Evolutionary conservation across 2,797 vertebrate species (phyloP).

Genomic region (Paguma larvata): DNA sequence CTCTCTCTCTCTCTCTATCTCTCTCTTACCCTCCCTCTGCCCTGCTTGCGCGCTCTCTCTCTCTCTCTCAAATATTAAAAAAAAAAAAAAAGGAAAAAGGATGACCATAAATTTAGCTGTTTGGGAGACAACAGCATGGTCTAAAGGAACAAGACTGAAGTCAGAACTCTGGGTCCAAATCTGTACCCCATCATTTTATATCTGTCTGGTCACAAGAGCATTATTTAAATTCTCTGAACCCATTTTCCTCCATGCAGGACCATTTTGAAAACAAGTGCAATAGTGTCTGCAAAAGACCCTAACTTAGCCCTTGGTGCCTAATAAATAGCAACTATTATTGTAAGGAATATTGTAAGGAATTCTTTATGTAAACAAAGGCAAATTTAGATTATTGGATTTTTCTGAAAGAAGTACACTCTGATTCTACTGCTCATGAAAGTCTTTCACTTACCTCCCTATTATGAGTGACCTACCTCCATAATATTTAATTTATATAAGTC

Average conservation of each 20-base stretch:
- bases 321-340: neutral
- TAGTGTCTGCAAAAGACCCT: neutral
- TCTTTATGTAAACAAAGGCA: neutral
- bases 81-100: too few relatives aligned
- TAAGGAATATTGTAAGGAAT: neutral
- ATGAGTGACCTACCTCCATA: neutral
- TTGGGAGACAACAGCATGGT: neutral
- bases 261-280: neutral
- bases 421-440: neutral
- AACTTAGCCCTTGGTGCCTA: neutral
- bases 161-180: neutral
- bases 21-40: too few relatives aligned
- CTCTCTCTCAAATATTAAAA: too few relatives aligned
- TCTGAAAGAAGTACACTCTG: neutral
- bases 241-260: neutral
- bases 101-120: neutral
- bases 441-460: conserved; percentile 26
- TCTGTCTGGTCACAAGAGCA: neutral
- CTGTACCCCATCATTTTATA: neutral
- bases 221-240: neutral
- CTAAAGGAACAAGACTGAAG: neutral
- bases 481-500: neutral
- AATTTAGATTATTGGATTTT: conserved; percentile 19
- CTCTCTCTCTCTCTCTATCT: too few relatives aligned
- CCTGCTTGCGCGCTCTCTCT: too few relatives aligned